Evolutionary conservation across 2,888 invertebrate genomes (phyloP), one percentile per base, ranked within the genome.

Genomic region (Pogonocherus hispidulus): DNA sequence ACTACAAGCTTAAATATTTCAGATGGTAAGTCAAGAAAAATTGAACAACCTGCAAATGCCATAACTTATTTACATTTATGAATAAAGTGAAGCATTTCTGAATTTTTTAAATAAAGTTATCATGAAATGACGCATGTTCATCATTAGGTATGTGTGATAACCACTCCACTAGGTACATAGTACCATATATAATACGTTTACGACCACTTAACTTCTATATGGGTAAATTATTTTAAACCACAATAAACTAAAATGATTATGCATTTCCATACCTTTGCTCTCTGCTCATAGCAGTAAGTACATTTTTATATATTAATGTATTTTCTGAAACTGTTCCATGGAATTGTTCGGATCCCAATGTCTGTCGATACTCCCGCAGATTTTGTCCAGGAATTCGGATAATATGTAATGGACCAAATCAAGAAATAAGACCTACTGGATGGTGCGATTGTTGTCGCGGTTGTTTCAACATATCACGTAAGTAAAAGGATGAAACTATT

Each of bases 391-490:
- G 27, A 5, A 52, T 52, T 52, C 14, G 14, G 3, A 16, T 32
- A 35, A 8, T 3, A 1, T 52, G 52, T 11, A 41, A 41, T 41
- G 52, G 32, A 14, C 16, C 52, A 52, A 32, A 52, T 18, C 52
- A 52, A 19, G 52, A 52, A 52, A 27, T 52, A 9, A 52, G 32
- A 3, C 32, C 16, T 1, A 35, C 32, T 9, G 52, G 52, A 52
- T 8, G 9, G 16, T 52, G 52, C 19, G 9, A 18, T 4, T 52
- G 52, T 19, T 52, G 52, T 18, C 6, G 3, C 8, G 52, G 32
- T 11, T 52, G 52, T 3, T 52, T 52, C 18, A 32, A 52, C 14
- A 52, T 32, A 52, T 52, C 52, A 11, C 16, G 52, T 52, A 52
- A 52, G 52, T 52, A 52, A 27, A 52, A 3, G 27, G 27, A 27